These are phyloP conservation scores for Cerastoderma edule DNA, from an alignment of 2,888 invertebrate genomes.

Conservation along the genomic window DNA sequence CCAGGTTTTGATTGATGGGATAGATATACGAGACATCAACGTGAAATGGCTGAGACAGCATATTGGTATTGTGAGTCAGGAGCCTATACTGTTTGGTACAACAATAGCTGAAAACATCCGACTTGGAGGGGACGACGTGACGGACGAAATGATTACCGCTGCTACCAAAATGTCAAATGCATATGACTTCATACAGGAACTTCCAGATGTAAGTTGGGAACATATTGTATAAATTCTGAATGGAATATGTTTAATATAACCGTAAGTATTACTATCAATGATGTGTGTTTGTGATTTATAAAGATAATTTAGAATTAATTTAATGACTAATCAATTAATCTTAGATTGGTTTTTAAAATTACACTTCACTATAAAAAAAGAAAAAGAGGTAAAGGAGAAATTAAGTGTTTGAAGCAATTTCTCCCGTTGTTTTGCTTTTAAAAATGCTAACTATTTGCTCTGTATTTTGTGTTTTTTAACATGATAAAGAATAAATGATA, in stretches of 20 bases:
- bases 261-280: too few species aligned
- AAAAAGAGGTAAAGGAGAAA: too few species aligned
- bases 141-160: conserved; percentile 79
- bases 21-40: conserved; percentile 84
- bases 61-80: conserved; percentile 84
- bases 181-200: conserved; percentile 83
- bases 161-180: conserved; percentile 84
- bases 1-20: conserved; percentile 84
- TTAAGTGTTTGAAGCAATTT: too few species aligned
- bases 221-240: neutral
- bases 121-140: conserved; percentile 83
- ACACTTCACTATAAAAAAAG: too few species aligned
- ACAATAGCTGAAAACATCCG: conserved; percentile 86
- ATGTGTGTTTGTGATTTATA: too few species aligned
- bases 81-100: conserved; percentile 87
- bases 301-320: too few species aligned
- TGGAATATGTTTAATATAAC: neutral
- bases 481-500: too few species aligned
- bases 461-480: too few species aligned
- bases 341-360: too few species aligned
- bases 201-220: conserved; percentile 79
- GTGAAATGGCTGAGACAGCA: conserved; percentile 84
- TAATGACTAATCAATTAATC: too few species aligned
- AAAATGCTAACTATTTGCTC: too few species aligned
- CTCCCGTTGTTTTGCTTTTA: too few species aligned